A percentile compares a stretch with the other conserved stretches of the same genome.
phyloP scores from a whole-genome alignment of 2,888 invertebrate genomes.

The Pachydiplax longipennis region DNA sequence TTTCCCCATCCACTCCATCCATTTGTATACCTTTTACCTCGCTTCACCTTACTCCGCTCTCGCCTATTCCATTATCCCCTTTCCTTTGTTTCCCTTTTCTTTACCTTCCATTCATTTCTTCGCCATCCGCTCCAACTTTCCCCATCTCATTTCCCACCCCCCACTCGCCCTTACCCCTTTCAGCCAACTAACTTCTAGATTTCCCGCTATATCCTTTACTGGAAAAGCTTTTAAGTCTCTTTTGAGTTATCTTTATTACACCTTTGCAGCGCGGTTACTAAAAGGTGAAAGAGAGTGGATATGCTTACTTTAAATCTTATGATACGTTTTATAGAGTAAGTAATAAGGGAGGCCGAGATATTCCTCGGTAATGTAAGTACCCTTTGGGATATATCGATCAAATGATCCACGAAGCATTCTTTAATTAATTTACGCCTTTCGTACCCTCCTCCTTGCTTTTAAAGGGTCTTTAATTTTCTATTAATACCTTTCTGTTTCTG shows the following conservation, averaged over 20 bases:
- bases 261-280: background rate
- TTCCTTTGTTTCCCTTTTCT: background rate
- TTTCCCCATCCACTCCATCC: no score
- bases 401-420: no score
- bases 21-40: no score
- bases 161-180: background rate
- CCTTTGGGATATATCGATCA: no score
- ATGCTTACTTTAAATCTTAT: background rate
- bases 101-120: background rate
- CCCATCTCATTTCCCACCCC: background rate
- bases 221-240: background rate
- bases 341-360: no score
- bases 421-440: no score
- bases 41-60: background rate
- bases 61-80: background rate
- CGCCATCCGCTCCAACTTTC: background rate
- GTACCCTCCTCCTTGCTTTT: no score
- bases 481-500: no score
- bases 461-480: no score
- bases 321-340: no score
- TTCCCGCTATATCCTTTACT: background rate
- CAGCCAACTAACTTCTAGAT: background rate
- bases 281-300: background rate
- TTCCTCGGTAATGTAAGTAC: no score
- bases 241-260: background rate